Evolutionary conservation across 2,888 invertebrate genomes (phyloP), one percentile per base, ranked within the genome.

Genomic region (Phortica okadai): DNA sequence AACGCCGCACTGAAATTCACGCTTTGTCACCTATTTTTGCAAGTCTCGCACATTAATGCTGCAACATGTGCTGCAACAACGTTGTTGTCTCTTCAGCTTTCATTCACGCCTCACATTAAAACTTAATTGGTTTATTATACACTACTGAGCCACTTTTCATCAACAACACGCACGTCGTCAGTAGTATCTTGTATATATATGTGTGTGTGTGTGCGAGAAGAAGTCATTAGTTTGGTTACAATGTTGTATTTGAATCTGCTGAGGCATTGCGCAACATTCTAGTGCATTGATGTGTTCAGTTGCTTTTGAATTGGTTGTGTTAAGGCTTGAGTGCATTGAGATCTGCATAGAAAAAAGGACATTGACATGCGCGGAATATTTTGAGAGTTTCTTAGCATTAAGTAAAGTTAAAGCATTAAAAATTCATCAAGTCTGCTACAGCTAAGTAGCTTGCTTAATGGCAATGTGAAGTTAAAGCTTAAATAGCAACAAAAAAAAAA

Each of bases 81-180:
- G 6, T 6, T 56, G 62, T 21, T 6, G 62, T 6, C 16, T 16
- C 21, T 25, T 8, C 16, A 62, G 62, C 25, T 16, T 50, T 6
- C 50, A 1, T 11, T 62, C 25, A 16, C 2, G 62, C 62, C 16
- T 1, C 8, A 11, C 62, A 62, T 62, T 25, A 62, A 62, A 62
- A 10, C 25, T 62, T 62, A 62, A 62, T 62, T 62, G n/a, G 62
- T 62, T 62, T 62, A 62, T 62, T 62, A 62, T 62, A 10, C 25
- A 62, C 62, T 62, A 7, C 25, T 62, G 21, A 62, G 62, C 33
- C 21, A 62, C 25, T 62, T 62, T 62, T 62, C 62, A 62, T 21
- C 62, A 62, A 16, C 62, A 62, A 11, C 10, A 62, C 4, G 10
- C n/a, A 21, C 62, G 21, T 21, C 25, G 21, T 16, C 16, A 62